These are phyloP conservation scores for Pantherophis alleghaniensis DNA, from an alignment of 2,797 vertebrate species.

Conservation along the genomic window DNA sequence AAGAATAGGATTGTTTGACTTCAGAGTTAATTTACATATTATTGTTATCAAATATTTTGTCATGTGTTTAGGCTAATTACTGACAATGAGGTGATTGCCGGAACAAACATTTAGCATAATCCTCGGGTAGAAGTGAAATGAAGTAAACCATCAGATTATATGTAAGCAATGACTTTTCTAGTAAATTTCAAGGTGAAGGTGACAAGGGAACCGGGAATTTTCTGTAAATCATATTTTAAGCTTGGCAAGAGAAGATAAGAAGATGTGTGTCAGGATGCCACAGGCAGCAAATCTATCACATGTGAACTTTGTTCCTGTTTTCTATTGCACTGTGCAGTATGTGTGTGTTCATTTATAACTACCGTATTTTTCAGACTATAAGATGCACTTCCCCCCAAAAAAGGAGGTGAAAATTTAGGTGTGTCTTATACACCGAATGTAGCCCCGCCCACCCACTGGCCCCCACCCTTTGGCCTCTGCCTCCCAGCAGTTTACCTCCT, in stretches of 20 bases:
- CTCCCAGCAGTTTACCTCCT: too few species aligned
- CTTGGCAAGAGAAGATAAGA: neutral
- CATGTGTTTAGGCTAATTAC: neutral
- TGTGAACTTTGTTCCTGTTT: slow-evolving; percentile 40
- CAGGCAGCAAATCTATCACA: slow-evolving; percentile 43
- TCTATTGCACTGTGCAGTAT: neutral
- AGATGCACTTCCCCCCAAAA: too few species aligned
- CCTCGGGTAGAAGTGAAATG: neutral
- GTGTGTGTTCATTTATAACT: too few species aligned
- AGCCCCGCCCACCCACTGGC: too few species aligned
- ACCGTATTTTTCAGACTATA: too few species aligned
- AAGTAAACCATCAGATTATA: neutral
- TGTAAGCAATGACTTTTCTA: neutral
- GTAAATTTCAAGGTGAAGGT: neutral
- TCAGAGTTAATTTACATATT: neutral
- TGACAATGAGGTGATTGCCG: neutral
- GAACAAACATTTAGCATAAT: neutral
- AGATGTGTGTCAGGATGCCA: neutral
- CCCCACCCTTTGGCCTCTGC: too few species aligned
- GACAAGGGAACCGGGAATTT: neutral
- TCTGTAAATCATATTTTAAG: neutral
- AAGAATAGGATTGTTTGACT: neutral
- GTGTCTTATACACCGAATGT: too few species aligned
- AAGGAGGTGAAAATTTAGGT: too few species aligned
- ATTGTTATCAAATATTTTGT: neutral